Evolutionary conservation across 2,888 invertebrate genomes (phyloP).

Genomic region (Drosophila anceps): DNA sequence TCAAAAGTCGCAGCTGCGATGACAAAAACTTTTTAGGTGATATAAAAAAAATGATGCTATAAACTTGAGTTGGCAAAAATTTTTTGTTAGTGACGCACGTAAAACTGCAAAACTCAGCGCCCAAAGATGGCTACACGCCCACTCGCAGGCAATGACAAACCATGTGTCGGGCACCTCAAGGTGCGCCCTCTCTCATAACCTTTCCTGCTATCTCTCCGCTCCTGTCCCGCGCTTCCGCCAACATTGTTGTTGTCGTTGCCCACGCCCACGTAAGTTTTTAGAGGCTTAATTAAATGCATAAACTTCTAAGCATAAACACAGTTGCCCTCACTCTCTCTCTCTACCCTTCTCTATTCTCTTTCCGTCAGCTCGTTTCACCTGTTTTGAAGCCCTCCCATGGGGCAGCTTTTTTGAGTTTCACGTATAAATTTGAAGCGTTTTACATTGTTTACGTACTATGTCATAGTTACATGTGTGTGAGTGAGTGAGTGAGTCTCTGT

Average conservation of each 20-base stretch:
- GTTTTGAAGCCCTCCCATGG: slow-evolving; percentile 36
- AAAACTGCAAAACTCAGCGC: slow-evolving; percentile 21
- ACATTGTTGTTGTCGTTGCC: slow-evolving; percentile 24
- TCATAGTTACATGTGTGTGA: slow-evolving; percentile 50
- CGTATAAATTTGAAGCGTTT: slow-evolving; percentile 71
- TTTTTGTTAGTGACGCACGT: slow-evolving; percentile 27
- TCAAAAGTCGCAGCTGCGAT: slow-evolving; percentile 68
- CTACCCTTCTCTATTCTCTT: slow-evolving; percentile 12
- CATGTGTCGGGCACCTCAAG: slow-evolving; percentile 38
- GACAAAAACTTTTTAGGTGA: slow-evolving; percentile 38
- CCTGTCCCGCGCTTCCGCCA: too few relatives aligned
- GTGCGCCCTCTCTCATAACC: neutral
- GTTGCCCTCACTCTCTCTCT: slow-evolving; percentile 8
- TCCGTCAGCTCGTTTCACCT: slow-evolving; percentile 47
- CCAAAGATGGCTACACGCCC: slow-evolving; percentile 18
- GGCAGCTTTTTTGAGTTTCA: slow-evolving; percentile 60
- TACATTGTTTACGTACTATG: slow-evolving; percentile 75
- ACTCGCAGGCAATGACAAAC: slow-evolving; percentile 44
- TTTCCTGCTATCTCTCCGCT: too few relatives aligned
- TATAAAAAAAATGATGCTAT: slow-evolving; percentile 3
- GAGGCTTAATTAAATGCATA: slow-evolving; percentile 76
- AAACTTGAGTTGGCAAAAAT: slow-evolving; percentile 33
- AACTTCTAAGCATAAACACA: slow-evolving; percentile 71
- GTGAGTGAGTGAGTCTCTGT: slow-evolving; percentile 2
- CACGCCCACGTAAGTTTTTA: slow-evolving; percentile 57